A percentile compares a stretch with the other conserved stretches of the same genome.
phyloP scores from a whole-genome alignment of 30 jellyfish, hydroid and myxozoan genomes.

The Hydractinia symbiolongicarpus region DNA sequence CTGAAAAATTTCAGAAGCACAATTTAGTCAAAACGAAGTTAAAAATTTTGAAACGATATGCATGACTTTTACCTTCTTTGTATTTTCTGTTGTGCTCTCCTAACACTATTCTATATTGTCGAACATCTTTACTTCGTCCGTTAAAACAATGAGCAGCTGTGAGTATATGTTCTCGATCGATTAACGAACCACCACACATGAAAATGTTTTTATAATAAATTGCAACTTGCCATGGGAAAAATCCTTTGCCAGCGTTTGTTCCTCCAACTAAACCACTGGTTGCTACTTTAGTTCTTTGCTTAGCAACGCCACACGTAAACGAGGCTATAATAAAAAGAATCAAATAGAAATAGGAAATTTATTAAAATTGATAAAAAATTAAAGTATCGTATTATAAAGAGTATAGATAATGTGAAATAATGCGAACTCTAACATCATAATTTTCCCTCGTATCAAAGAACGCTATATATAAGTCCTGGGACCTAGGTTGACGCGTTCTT shows the following conservation, averaged over 20 bases:
- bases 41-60: too few relatives aligned
- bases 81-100: conserved; percentile 59
- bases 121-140: conserved; percentile 1
- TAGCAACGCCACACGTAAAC: conserved; percentile 57
- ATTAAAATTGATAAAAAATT: too few relatives aligned
- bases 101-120: conserved; percentile 35
- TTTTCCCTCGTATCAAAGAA: too few relatives aligned
- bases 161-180: conserved; percentile 49
- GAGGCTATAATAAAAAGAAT: conserved; percentile 10
- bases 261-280: conserved; percentile 77
- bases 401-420: too few relatives aligned
- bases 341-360: too few relatives aligned
- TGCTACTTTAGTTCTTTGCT: conserved; percentile 2
- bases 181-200: conserved; percentile 86
- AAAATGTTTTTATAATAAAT: conserved; percentile 50
- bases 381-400: too few relatives aligned
- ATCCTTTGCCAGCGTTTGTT: conserved; percentile 49
- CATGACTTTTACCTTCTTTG: conserved; percentile 20
- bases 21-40: too few relatives aligned
- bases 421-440: too few relatives aligned
- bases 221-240: conserved; percentile 92
- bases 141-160: conserved; percentile 90
- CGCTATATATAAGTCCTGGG: too few relatives aligned
- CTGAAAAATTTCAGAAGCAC: too few relatives aligned
- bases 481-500: too few relatives aligned